These are phyloP conservation scores for Tolmerus cingulatus DNA, from an alignment of 2,888 invertebrate genomes.

Conservation along the genomic window DNA sequence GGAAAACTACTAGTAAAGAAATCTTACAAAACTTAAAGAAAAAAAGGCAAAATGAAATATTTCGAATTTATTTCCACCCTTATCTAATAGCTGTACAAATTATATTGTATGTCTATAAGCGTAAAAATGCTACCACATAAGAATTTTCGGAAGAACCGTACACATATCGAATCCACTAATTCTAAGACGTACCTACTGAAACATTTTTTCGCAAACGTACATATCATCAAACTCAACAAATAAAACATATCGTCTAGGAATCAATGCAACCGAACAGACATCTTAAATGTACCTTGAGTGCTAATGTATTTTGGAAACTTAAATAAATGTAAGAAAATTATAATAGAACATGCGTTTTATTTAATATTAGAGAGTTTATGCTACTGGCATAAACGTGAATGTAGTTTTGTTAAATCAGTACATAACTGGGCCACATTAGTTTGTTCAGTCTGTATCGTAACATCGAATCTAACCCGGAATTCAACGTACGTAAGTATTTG, in stretches of 20 bases:
- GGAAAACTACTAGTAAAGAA: neutral
- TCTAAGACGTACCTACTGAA: slow-evolving; percentile 29
- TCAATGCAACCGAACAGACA: slow-evolving; percentile 15
- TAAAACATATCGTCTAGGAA: neutral
- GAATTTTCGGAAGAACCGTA: slow-evolving; percentile 15
- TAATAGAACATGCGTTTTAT: neutral
- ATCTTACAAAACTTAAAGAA: neutral
- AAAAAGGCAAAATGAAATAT: neutral
- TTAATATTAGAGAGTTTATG: neutral
- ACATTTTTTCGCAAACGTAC: neutral
- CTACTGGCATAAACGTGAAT: too few relatives aligned
- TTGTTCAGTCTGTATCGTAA: too few relatives aligned
- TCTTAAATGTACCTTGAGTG: slow-evolving; percentile 36
- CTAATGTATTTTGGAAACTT: slow-evolving; percentile 28
- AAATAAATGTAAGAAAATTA: slow-evolving; percentile 27
- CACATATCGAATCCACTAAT: neutral
- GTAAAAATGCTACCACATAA: neutral
- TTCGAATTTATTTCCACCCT: slow-evolving; percentile 28
- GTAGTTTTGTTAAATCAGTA: too few relatives aligned
- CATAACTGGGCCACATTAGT: too few relatives aligned
- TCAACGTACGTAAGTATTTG: too few relatives aligned
- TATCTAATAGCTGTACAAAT: slow-evolving; percentile 30
- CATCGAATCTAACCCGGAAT: too few relatives aligned
- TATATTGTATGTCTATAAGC: slow-evolving; percentile 23
- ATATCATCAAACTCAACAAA: slow-evolving; percentile 1